Evolutionary conservation across 1,140 invertebrate species (phyloP).

Genomic region (Ylistrum balloti): DNA sequence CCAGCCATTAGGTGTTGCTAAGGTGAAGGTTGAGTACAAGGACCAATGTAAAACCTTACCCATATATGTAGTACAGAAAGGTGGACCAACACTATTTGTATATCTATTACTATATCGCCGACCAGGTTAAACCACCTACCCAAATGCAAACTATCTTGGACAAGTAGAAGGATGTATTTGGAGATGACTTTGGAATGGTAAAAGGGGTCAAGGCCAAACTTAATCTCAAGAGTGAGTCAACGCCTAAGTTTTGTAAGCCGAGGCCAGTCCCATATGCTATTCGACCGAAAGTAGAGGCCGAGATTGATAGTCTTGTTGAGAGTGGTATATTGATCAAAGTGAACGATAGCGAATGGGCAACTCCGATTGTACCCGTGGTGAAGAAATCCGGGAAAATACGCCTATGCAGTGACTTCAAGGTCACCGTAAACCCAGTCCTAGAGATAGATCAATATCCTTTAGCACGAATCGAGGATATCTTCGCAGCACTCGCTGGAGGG

Average conservation of each 20-base stretch:
- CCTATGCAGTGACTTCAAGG: too few species aligned
- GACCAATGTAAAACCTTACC: too few species aligned
- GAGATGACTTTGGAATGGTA: neutral
- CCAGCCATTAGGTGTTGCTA: constrained; percentile 41
- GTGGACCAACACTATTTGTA: constrained; percentile 42
- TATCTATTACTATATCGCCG: too few species aligned
- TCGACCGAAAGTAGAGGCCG: constrained; percentile 64
- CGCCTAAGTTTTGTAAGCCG: neutral
- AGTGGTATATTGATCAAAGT: constrained; percentile 50
- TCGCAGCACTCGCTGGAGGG: too few species aligned
- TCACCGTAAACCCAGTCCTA: too few species aligned
- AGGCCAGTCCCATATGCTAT: constrained; percentile 65
- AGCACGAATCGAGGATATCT: too few species aligned
- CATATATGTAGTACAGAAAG: neutral
- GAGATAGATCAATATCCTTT: too few species aligned
- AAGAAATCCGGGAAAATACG: too few species aligned
- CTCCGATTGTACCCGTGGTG: constrained; percentile 78
- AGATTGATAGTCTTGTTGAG: constrained; percentile 61
- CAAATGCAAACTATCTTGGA: too few species aligned
- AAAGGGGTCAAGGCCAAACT: too few species aligned
- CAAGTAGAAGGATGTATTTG: neutral
- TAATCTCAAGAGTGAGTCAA: neutral
- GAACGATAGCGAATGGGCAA: constrained; percentile 74
- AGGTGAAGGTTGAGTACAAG: constrained; percentile 31
- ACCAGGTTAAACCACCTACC: constrained; percentile 43